A percentile compares a stretch with the other conserved stretches of the same genome.
These are phyloP conservation scores for Subacronicta megacephala DNA, from an alignment of 2,888 invertebrate species.

Conservation along the genomic window DNA sequence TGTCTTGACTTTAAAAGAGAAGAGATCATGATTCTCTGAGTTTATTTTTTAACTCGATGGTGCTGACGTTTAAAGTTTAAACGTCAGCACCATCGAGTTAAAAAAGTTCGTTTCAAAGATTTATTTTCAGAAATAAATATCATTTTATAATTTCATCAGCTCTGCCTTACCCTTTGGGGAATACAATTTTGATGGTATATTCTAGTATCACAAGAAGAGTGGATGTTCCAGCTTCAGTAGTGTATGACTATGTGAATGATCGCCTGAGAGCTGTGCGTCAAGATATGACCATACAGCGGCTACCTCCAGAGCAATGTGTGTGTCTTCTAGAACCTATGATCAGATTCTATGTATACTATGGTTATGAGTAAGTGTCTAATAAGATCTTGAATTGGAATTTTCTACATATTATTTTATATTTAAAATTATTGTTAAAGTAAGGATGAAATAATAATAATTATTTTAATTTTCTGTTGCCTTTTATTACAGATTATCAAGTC, in stretches of 20 bases:
- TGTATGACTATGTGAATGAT: conserved; percentile 94
- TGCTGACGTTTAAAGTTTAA: too few species aligned
- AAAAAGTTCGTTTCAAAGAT: too few species aligned
- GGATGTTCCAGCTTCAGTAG: conserved; percentile 73
- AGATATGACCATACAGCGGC: conserved; percentile 93
- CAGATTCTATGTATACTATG: conserved; percentile 92
- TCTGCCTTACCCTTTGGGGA: too few species aligned
- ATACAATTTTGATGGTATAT: too few species aligned
- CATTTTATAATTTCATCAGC: too few species aligned
- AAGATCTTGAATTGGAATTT: neutral
- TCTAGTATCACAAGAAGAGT: conserved; percentile 72
- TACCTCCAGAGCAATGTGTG: conserved; percentile 86
- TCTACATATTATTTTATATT: neutral
- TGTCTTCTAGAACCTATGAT: conserved; percentile 93
- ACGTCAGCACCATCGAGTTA: too few species aligned
- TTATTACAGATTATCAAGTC: conserved; percentile 89
- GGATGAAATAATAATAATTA: neutral
- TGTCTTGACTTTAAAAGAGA: too few species aligned
- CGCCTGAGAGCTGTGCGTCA: conserved; percentile 93
- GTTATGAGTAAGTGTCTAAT: conserved; percentile 90
- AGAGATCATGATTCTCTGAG: too few species aligned
- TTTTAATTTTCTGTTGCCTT: neutral
- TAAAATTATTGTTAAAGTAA: too few species aligned
- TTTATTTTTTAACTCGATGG: too few species aligned
- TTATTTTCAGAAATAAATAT: too few species aligned